These are phyloP conservation scores for Trididemnum clinides DNA, from an alignment of 23 tunicate species.

Conservation along the genomic window DNA sequence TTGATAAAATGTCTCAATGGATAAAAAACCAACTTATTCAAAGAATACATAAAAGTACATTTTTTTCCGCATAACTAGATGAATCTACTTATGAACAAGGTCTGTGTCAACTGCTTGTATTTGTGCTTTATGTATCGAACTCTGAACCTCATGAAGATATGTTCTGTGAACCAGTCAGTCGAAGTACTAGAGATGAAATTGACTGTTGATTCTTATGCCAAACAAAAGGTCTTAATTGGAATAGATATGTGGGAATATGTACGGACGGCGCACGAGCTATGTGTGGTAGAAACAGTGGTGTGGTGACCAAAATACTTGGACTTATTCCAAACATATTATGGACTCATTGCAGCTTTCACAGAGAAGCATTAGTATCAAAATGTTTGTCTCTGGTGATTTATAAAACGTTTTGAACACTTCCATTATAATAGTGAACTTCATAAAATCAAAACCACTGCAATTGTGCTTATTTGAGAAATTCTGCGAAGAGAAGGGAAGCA, in stretches of 20 bases:
- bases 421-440: not conserved
- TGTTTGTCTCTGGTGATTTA: not conserved
- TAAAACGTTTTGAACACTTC: not conserved
- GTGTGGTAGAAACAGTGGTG: slow-evolving; percentile 7
- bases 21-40: not conserved
- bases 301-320: not conserved
- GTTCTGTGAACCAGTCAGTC: not conserved
- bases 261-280: slow-evolving; percentile 15
- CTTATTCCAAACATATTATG: not conserved
- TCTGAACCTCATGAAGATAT: not conserved
- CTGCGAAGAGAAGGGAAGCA: not conserved
- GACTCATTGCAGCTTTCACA: slow-evolving; percentile 1
- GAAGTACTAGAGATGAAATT: not conserved
- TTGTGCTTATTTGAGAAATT: not conserved
- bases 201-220: not conserved
- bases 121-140: not conserved
- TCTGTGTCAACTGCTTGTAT: not conserved
- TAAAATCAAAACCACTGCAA: not conserved
- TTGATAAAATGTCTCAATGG: not conserved
- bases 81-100: not conserved
- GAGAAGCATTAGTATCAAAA: slow-evolving; percentile 5
- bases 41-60: not conserved
- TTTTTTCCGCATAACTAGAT: not conserved
- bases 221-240: not conserved
- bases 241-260: not conserved